Percentiles rank a stretch among this genome's conserved stretches.
Evolutionary conservation across 2,888 invertebrate genomes (phyloP).

Genomic region (Desoria tigrina): DNA sequence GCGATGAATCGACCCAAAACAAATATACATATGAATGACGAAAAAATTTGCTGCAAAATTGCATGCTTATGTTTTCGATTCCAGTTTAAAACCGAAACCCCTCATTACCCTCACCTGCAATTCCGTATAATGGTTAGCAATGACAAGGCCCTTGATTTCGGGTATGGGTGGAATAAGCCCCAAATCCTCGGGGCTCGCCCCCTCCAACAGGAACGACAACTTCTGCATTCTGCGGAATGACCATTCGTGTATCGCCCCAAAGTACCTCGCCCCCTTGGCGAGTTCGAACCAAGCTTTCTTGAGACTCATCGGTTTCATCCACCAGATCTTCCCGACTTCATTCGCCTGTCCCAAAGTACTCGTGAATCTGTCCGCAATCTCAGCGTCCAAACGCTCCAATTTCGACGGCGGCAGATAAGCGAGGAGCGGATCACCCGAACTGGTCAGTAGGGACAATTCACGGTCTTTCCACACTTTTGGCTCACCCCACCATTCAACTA

Average conservation of each 20-base stretch:
- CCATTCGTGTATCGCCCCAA: constrained; percentile 46
- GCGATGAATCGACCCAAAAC: too few species aligned
- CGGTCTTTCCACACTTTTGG: constrained; percentile 42
- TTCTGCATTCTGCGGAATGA: constrained; percentile 46
- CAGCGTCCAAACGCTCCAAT: constrained; percentile 39
- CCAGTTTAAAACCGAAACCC: too few species aligned
- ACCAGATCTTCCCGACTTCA: constrained; percentile 41
- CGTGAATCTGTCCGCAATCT: constrained; percentile 41
- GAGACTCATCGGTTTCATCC: constrained; percentile 44
- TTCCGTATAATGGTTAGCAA: constrained; percentile 42
- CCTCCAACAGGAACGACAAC: constrained; percentile 40
- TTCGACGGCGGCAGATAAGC: constrained; percentile 34
- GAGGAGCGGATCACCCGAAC: constrained; percentile 38
- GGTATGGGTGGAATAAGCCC: constrained; percentile 37
- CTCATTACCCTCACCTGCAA: constrained; percentile 44
- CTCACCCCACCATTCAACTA: constrained; percentile 43
- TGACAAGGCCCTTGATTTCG: constrained; percentile 41
- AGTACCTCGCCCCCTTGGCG: constrained; percentile 45
- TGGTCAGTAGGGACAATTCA: constrained; percentile 37
- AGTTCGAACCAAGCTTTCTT: constrained; percentile 45
- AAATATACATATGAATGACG: too few species aligned
- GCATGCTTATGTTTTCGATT: too few species aligned
- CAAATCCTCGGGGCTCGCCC: constrained; percentile 43
- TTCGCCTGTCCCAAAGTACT: constrained; percentile 38
- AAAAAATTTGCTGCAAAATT: too few species aligned